These are phyloP conservation scores for Dasypogon diadema DNA, from an alignment of 2,888 invertebrate genomes.

Conservation along the genomic window DNA sequence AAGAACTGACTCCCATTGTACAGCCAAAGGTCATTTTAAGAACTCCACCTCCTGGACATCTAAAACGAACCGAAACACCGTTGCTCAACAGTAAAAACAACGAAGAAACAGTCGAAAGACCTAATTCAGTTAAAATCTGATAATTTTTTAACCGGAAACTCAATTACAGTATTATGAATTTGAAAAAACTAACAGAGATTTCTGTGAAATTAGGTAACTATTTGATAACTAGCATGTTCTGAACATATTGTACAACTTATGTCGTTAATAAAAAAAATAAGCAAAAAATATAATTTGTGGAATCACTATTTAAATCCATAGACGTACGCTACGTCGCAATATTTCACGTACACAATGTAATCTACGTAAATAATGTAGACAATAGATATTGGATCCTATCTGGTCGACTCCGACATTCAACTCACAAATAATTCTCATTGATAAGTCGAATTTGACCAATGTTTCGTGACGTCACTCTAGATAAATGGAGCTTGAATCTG, in stretches of 20 bases:
- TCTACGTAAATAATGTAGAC: no score
- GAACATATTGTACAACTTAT: constrained; percentile 51
- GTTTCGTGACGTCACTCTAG: no score
- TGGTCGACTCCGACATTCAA: no score
- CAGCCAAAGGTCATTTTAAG: constrained; percentile 56
- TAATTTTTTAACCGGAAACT: background rate
- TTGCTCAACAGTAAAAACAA: constrained; percentile 7
- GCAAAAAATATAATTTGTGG: no score
- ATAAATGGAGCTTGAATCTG: no score
- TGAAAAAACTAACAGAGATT: constrained; percentile 32
- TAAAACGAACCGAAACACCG: constrained; percentile 41
- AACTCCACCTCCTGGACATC: constrained; percentile 56
- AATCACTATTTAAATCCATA: no score
- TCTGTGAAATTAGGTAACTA: background rate
- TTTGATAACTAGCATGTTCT: background rate
- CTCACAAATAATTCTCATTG: no score
- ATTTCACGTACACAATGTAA: no score
- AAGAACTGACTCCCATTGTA: constrained; percentile 64
- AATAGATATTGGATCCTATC: no score
- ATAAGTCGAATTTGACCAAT: no score
- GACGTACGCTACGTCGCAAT: no score
- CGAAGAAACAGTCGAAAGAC: constrained; percentile 15
- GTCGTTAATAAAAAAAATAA: no score
- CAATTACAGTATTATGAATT: constrained; percentile 35
- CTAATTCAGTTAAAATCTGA: constrained; percentile 17